These are phyloP conservation scores for Steatocranus sp. DNA, from an alignment of 2,797 vertebrate genomes.

Conservation along the genomic window DNA sequence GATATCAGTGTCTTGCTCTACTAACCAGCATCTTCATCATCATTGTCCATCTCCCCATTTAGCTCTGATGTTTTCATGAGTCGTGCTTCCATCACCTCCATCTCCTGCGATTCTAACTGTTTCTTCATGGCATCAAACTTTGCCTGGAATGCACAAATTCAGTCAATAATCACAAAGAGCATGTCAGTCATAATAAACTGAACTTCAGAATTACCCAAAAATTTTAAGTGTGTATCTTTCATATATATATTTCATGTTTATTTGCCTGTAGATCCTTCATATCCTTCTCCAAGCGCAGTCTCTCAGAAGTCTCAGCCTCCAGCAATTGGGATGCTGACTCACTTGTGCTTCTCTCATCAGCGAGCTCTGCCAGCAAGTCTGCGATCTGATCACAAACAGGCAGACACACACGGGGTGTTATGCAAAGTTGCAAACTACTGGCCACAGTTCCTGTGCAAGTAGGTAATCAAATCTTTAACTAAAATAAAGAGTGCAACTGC, in stretches of 20 bases:
- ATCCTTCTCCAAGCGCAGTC: conserved; percentile 91
- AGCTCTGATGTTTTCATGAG: conserved; percentile 89
- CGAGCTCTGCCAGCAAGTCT: conserved; percentile 90
- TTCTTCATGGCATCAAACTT: conserved; percentile 91
- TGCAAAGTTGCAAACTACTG: background rate
- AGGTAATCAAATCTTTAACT: conserved; percentile 3
- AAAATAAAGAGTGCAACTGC: conserved; percentile 2
- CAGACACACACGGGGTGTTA: background rate
- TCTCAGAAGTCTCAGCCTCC: conserved; percentile 89
- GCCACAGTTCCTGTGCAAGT: background rate
- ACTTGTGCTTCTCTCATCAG: conserved; percentile 92
- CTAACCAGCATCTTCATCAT: conserved; percentile 80
- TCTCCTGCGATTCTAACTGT: conserved; percentile 89
- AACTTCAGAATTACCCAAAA: background rate
- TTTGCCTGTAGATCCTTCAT: conserved; percentile 93
- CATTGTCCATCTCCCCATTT: conserved; percentile 89
- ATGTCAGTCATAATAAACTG: background rate
- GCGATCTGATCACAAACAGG: conserved; percentile 78
- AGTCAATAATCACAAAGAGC: background rate
- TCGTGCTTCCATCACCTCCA: conserved; percentile 95
- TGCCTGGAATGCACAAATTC: conserved; percentile 65
- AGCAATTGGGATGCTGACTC: conserved; percentile 95
- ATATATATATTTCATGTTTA: background rate
- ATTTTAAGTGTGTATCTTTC: background rate
- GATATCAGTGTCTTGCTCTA: background rate